Conservation (phyloP, 2,888 invertebrate species). For the Cotesia congregata region DNA sequence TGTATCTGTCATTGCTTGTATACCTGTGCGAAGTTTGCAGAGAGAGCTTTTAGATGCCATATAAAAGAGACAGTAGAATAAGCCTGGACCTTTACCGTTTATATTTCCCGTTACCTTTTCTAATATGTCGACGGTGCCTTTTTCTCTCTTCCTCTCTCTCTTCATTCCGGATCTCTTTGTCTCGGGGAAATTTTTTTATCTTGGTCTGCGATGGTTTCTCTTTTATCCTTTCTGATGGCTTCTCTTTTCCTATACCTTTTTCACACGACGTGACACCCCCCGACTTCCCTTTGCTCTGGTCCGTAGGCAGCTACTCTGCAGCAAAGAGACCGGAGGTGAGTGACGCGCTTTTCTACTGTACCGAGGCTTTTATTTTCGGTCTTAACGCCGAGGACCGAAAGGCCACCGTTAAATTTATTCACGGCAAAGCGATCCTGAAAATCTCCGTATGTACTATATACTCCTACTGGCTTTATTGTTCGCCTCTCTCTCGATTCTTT, state of each 20-base stretch:
- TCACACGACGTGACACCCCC: conserved; percentile 44
- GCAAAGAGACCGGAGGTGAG: conserved; percentile 16
- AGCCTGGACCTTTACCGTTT: conserved; percentile 31
- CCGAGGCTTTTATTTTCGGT: conserved; percentile 56
- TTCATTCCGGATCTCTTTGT: neutral
- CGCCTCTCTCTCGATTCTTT: conserved; percentile 31
- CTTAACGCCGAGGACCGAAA: conserved; percentile 56
- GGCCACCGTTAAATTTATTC: conserved; percentile 62
- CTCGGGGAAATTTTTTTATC: neutral
- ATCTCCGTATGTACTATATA: conserved; percentile 18
- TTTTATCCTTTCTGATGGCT: conserved; percentile 4
- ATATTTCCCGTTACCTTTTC: too few relatives aligned
- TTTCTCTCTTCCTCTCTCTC: conserved; percentile 36
- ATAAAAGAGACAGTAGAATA: conserved; percentile 23
- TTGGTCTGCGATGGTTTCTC: conserved; percentile 1
- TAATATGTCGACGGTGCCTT: neutral
- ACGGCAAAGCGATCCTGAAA: conserved; percentile 62
- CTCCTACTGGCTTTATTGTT: conserved; percentile 42
- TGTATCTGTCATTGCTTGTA: conserved; percentile 69
- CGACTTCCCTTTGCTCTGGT: neutral
- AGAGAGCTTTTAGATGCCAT: neutral
- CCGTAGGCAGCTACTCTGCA: neutral
- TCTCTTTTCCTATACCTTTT: conserved; percentile 29
- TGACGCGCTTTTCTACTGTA: conserved; percentile 36
- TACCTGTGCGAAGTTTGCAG: conserved; percentile 45